These are phyloP conservation scores for Gobius niger DNA, from an alignment of 2,113 vertebrate species.

Conservation along the genomic window DNA sequence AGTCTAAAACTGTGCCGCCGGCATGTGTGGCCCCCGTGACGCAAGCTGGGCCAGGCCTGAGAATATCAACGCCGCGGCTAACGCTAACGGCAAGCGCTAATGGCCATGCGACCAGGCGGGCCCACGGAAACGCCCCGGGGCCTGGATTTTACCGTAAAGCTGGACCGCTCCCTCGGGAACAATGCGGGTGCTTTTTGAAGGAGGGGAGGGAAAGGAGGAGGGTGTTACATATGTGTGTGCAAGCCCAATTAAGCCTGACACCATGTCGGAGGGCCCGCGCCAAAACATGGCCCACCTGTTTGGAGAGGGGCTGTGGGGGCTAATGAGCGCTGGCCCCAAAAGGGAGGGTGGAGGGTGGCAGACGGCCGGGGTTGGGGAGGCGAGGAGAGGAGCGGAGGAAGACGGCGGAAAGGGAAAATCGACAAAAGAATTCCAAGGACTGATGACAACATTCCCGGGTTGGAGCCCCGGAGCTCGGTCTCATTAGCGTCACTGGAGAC, in stretches of 20 bases:
- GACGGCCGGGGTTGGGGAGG: background rate
- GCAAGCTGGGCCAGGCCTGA: slow-evolving; percentile 39
- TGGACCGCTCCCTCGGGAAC: slow-evolving; percentile 57
- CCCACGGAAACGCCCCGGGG: slow-evolving; percentile 48
- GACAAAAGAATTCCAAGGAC: slow-evolving; percentile 51
- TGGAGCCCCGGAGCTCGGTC: slow-evolving; percentile 17
- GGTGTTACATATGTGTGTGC: slow-evolving; percentile 33
- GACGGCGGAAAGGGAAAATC: slow-evolving; percentile 8
- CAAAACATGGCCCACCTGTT: slow-evolving; percentile 79
- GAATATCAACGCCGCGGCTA: slow-evolving; percentile 37
- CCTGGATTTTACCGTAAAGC: slow-evolving; percentile 53
- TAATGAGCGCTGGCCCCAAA: slow-evolving; percentile 71
- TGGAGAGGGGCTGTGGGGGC: slow-evolving; percentile 66
- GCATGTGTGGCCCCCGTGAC: slow-evolving; percentile 20
- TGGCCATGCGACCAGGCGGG: slow-evolving; percentile 19
- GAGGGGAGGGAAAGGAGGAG: slow-evolving; percentile 42
- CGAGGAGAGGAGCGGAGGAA: slow-evolving; percentile 4
- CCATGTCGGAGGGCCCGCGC: slow-evolving; percentile 68
- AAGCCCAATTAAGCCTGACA: slow-evolving; percentile 78
- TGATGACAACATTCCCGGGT: slow-evolving; percentile 55
- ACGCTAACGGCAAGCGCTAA: slow-evolving; percentile 19
- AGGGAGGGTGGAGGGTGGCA: slow-evolving; percentile 19
- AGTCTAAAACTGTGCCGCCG: slow-evolving; percentile 24
- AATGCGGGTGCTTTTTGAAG: slow-evolving; percentile 47
- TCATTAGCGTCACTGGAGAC: slow-evolving; percentile 34